Evolutionary conservation across 37 sponge, comb jelly and placozoan species (phyloP), one percentile per base, ranked within the genome.

Genomic region (Aplysina aerophoba): DNA sequence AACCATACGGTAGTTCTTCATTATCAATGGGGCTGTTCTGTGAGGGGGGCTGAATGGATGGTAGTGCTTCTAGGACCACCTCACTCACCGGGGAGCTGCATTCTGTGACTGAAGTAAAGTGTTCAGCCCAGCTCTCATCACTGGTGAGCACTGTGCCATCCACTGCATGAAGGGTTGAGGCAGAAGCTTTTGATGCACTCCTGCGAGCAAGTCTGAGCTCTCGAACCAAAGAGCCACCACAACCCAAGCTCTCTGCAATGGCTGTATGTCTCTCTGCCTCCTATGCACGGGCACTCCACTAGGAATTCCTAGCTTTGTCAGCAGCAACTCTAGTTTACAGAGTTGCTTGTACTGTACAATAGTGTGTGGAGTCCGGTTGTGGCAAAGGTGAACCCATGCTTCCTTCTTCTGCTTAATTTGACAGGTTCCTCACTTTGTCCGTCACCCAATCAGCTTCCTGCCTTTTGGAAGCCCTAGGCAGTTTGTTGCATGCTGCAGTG

Each of bases 371-470:
- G 22, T 73, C 41, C 74, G 31, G 74, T 73, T 31, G 74, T 73
- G 31, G 37, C 74, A 73, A 73, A 73, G 74, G 74, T 40, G 37
- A 37, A 73, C 37, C 74, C 74, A 73, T 37, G 74, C 74, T 38
- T 73, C 74, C 30, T 73, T 73, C 74, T 73, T 33, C 66, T 65
- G 22, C 30, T 30, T 65, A 37, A n/a, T n/a, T n/a, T n/a, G 74
- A 73, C 74, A 73, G 41, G 74, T 73, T 73, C 37, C 74, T 73
- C 74, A 73, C 74, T 40, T 33, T 40, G 37, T 73, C 74, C 19
- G 74, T 73, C 74, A 73, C 39, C 74, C 74, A 73, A 37, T 73
- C 74, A 73, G 30, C 37, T 40, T 73, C 74, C 74, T 73, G 74
- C 41, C 74, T 73, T 40, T 38, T 22, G 74, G 39, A 40, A 73